Evolutionary conservation across 2,113 vertebrate species (phyloP).

Genomic region (Pseudois nayaur): DNA sequence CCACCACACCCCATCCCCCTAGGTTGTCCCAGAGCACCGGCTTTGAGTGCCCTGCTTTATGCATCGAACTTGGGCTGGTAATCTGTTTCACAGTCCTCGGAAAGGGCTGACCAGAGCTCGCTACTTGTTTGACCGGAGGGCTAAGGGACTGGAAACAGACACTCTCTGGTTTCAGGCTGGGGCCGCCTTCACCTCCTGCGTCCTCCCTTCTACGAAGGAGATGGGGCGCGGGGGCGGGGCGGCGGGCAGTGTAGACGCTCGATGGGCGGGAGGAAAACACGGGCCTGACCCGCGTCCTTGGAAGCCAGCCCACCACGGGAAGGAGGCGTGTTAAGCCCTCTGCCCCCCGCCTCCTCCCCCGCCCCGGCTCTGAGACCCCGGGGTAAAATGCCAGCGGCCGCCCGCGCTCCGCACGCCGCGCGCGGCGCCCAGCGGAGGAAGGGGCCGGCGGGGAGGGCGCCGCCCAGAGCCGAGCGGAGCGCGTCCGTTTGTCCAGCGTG

Average conservation of each 20-base stretch:
- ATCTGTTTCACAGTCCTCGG: not conserved
- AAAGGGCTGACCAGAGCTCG: not conserved
- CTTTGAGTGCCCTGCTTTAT: not conserved
- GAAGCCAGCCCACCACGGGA: constrained; percentile 29
- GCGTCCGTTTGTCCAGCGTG: not conserved
- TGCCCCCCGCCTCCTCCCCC: not conserved
- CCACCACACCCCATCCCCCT: not conserved
- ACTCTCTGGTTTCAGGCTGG: not conserved
- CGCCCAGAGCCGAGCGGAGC: not conserved
- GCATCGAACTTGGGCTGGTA: not conserved
- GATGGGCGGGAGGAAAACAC: not conserved
- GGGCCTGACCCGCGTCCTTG: not conserved
- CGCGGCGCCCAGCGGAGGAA: not conserved
- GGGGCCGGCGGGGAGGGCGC: not conserved
- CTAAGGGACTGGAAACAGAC: not conserved
- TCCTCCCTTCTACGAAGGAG: not conserved
- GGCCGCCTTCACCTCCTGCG: not conserved
- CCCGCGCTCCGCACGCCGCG: not conserved
- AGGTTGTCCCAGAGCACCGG: not conserved
- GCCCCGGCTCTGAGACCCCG: not conserved
- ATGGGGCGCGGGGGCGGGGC: not conserved
- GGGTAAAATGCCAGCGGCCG: constrained; percentile 9
- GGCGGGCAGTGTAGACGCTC: not conserved
- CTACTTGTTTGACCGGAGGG: not conserved
- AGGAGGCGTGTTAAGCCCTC: constrained; percentile 47